These are phyloP conservation scores for Anguilla marmorata DNA, from an alignment of 2,797 vertebrate species.

Conservation along the genomic window DNA sequence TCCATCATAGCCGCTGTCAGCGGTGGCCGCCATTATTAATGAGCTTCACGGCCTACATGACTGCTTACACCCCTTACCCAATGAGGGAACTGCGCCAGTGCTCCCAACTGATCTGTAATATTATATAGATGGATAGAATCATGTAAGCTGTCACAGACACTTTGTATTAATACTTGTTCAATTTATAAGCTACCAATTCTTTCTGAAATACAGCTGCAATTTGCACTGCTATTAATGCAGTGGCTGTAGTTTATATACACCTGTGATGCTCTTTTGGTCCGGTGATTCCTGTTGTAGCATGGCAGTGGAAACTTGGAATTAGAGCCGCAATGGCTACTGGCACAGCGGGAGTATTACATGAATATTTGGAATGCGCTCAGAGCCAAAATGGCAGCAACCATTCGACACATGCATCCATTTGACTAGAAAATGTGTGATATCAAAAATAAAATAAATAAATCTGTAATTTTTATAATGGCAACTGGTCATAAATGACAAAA, in stretches of 20 bases:
- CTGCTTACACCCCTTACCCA: too few species aligned
- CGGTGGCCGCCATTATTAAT: background rate
- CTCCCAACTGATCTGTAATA: background rate
- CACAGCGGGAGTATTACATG: background rate
- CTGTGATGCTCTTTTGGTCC: background rate
- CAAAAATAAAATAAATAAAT: background rate
- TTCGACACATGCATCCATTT: background rate
- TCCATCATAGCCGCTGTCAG: background rate
- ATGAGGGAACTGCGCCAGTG: background rate
- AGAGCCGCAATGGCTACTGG: constrained; percentile 8
- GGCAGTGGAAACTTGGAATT: background rate
- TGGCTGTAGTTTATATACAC: background rate
- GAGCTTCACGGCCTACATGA: background rate
- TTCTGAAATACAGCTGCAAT: background rate
- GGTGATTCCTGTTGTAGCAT: background rate
- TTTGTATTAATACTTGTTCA: background rate
- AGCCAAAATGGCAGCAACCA: background rate
- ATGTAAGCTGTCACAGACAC: background rate
- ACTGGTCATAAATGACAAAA: background rate
- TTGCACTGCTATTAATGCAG: background rate
- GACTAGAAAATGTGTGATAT: background rate
- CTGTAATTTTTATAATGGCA: background rate
- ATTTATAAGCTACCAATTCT: background rate
- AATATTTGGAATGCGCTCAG: background rate
- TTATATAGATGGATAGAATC: background rate